Evolutionary conservation across 2,113 vertebrate genomes (phyloP).

Genomic region (Ceyx margarethae): DNA sequence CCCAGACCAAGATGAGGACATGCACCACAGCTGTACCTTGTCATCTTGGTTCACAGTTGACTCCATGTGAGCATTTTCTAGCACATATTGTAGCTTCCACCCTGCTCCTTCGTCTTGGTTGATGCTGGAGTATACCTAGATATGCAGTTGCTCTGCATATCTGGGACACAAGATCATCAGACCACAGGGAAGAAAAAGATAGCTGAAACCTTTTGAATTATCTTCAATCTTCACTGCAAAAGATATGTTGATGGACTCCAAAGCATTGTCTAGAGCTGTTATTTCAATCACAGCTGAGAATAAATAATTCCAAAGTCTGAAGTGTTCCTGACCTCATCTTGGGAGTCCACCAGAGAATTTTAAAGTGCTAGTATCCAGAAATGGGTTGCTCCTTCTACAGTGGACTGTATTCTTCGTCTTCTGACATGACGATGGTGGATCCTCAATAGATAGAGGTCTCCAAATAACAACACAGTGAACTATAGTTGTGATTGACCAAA

Average conservation of each 20-base stretch:
- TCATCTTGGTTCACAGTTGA: background rate
- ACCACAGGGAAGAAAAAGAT: background rate
- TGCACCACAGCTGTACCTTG: background rate
- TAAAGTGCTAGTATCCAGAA: background rate
- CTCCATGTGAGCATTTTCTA: background rate
- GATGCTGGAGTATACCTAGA: background rate
- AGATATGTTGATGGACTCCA: background rate
- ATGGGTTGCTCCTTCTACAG: background rate
- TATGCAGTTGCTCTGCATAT: background rate
- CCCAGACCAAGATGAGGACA: background rate
- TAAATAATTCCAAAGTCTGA: background rate
- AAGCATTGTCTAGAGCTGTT: background rate
- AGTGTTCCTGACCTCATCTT: background rate
- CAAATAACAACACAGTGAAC: background rate
- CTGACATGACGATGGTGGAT: background rate
- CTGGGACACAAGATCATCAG: accelerated
- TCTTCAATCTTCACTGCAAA: background rate
- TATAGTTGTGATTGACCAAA: background rate
- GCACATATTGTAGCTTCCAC: background rate
- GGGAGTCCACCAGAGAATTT: background rate
- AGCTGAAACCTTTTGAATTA: background rate
- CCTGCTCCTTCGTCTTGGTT: background rate
- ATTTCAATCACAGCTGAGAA: background rate
- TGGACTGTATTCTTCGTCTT: background rate
- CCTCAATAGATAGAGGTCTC: background rate